Conservation (phyloP, 2,797 vertebrate species). For the Chelidonichthys spinosus region DNA sequence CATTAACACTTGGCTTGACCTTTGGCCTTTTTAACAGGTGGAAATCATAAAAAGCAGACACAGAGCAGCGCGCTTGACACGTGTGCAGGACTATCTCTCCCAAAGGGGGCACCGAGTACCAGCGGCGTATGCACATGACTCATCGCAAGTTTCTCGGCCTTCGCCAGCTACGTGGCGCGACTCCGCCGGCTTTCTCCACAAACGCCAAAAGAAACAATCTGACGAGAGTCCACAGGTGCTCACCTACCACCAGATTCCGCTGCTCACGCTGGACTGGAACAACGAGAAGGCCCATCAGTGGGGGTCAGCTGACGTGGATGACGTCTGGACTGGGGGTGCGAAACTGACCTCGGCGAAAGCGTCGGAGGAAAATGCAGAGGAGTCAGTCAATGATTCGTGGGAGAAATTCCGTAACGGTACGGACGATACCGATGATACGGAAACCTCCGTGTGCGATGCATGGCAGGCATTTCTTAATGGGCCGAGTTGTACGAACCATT, state of each 20-base stretch:
- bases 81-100: constrained; percentile 64
- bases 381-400: constrained; percentile 64
- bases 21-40: constrained; percentile 76
- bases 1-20: constrained; percentile 45
- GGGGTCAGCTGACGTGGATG: constrained; percentile 29
- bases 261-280: constrained; percentile 77
- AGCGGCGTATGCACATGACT: constrained; percentile 43
- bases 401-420: constrained; percentile 55
- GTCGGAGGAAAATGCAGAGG: constrained; percentile 35
- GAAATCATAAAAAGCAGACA: constrained; percentile 67
- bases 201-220: constrained; percentile 46
- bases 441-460: constrained; percentile 60
- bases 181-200: constrained; percentile 41
- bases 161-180: constrained; percentile 26
- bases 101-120: constrained; percentile 46
- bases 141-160: constrained; percentile 22
- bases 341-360: constrained; percentile 40
- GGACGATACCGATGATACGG: constrained; percentile 40
- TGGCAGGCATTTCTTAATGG: constrained; percentile 78
- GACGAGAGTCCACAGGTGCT: constrained; percentile 60
- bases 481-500: constrained; percentile 45
- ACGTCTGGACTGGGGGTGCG: constrained; percentile 47
- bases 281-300: constrained; percentile 39
- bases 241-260: constrained; percentile 81
- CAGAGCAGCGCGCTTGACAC: constrained; percentile 63